These are phyloP conservation scores for Thecophora atra DNA, from an alignment of 2,888 invertebrate genomes.

Conservation along the genomic window DNA sequence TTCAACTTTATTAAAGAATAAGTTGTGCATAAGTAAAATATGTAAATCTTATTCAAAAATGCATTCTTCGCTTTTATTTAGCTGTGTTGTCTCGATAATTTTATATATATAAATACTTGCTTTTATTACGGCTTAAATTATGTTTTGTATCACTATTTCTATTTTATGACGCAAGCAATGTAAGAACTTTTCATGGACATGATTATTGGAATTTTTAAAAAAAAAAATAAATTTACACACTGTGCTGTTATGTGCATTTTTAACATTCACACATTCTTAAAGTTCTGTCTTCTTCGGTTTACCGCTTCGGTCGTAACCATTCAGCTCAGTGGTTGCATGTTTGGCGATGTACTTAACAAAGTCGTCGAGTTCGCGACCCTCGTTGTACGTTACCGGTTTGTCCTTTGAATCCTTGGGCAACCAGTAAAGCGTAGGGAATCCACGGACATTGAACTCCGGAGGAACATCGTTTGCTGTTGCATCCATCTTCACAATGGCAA, in stretches of 20 bases:
- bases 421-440: constrained; percentile 99
- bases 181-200: constrained; percentile 40
- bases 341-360: constrained; percentile 95
- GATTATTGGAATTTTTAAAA: constrained; percentile 38
- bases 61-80: too few relatives aligned
- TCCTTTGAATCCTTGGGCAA: constrained; percentile 83
- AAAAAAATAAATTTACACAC: constrained; percentile 18
- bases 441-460: constrained; percentile 86
- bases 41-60: too few relatives aligned
- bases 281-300: constrained; percentile 67
- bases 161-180: constrained; percentile 9
- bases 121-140: background rate
- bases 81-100: background rate
- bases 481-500: constrained; percentile 96
- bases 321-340: constrained; percentile 88
- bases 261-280: constrained; percentile 46
- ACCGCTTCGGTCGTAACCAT: constrained; percentile 87
- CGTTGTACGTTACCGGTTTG: constrained; percentile 87
- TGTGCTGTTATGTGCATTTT: background rate
- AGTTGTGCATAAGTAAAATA: too few relatives aligned
- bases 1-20: too few relatives aligned
- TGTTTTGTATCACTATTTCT: constrained; percentile 4
- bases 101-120: background rate
- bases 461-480: constrained; percentile 99
- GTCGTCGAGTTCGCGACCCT: constrained; percentile 92